Conservation (phyloP, 1,140 invertebrate genomes). For the Chironomus tepperi region DNA sequence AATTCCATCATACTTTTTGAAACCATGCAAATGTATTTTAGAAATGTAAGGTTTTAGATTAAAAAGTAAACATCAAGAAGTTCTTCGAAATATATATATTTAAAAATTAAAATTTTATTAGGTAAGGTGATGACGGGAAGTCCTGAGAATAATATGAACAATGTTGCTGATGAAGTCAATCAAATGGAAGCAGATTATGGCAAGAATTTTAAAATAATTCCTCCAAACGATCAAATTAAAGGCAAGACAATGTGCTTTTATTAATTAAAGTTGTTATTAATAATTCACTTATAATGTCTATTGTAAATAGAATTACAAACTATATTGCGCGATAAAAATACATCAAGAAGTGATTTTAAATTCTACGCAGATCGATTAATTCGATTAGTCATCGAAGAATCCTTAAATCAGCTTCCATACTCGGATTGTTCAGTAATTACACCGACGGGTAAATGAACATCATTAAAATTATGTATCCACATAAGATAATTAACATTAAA, state of each 20-base stretch:
- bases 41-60: not conserved
- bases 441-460: conserved; percentile 59
- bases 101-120: conserved; percentile 2
- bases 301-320: conserved; percentile 70
- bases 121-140: not conserved
- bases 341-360: conserved; percentile 91
- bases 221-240: conserved; percentile 77
- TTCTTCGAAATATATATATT: no score
- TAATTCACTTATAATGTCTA: not conserved
- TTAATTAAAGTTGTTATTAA: not conserved
- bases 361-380: conserved; percentile 96
- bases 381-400: conserved; percentile 94
- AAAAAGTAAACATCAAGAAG: not conserved
- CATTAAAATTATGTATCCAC: no score
- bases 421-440: conserved; percentile 80
- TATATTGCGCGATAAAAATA: conserved; percentile 91
- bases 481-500: no score
- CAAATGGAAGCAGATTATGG: conserved; percentile 57
- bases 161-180: conserved; percentile 31
- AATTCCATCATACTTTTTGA: no score
- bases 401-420: conserved; percentile 93
- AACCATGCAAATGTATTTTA: not conserved
- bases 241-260: not conserved
- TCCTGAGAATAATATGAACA: conserved; percentile 18
- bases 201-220: conserved; percentile 69